These are phyloP conservation scores for Myripristis jacobus DNA, from an alignment of 2,797 vertebrate genomes.

Conservation along the genomic window DNA sequence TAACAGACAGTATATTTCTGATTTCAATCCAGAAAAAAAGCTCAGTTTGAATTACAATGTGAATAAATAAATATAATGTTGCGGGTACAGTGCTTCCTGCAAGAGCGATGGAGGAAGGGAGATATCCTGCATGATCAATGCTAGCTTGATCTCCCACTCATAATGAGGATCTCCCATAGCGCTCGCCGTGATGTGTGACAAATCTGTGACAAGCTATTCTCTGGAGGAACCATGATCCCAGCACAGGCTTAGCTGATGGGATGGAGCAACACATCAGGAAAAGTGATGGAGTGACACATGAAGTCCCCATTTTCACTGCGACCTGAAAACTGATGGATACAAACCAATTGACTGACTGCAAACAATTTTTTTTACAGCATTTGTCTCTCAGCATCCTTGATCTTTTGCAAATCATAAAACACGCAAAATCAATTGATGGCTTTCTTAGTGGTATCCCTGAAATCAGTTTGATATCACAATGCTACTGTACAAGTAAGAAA, in stretches of 20 bases:
- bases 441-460: too few relatives aligned
- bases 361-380: too few relatives aligned
- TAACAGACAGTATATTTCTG: conserved; percentile 19
- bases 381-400: too few relatives aligned
- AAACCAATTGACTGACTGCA: background rate
- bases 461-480: too few relatives aligned
- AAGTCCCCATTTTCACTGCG: conserved; percentile 8
- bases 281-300: conserved; percentile 10
- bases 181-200: conserved; percentile 30
- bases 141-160: conserved; percentile 40
- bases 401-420: too few relatives aligned
- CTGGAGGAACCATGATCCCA: conserved; percentile 12
- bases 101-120: conserved; percentile 37
- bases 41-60: background rate
- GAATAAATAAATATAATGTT: conserved; percentile 19
- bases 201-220: conserved; percentile 27
- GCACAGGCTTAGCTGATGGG: background rate
- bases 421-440: too few relatives aligned
- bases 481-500: too few relatives aligned
- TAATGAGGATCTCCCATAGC: conserved; percentile 44
- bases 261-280: background rate
- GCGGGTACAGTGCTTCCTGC: conserved; percentile 29
- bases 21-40: background rate
- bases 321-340: conserved; percentile 1
- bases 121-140: conserved; percentile 13